phyloP scores from a whole-genome alignment of 2,888 invertebrate species.

The Gastracanthus pulcherrimus region DNA sequence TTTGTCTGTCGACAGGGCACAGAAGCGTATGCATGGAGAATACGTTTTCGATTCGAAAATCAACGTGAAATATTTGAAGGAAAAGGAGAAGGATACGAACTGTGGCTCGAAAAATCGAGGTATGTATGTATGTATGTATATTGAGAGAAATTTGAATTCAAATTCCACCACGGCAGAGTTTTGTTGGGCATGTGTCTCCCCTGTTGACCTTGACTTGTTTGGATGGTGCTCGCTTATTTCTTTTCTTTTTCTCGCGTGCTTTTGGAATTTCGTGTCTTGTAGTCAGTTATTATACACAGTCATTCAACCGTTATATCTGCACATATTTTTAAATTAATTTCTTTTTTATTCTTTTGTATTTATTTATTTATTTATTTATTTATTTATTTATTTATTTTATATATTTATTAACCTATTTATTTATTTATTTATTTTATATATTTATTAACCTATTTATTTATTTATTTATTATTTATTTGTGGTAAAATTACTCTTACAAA shows the following conservation, averaged over 20 bases:
- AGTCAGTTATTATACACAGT: too few species aligned
- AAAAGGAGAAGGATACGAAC: slow-evolving; percentile 65
- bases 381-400: slow-evolving; percentile 20
- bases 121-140: slow-evolving; percentile 64
- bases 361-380: too few species aligned
- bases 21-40: slow-evolving; percentile 91
- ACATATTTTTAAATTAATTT: too few species aligned
- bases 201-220: slow-evolving; percentile 49
- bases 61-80: slow-evolving; percentile 78
- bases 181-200: slow-evolving; percentile 23
- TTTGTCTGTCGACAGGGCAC: slow-evolving; percentile 80
- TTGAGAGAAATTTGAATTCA: too few species aligned
- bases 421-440: too few species aligned
- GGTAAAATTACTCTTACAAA: background rate
- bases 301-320: too few species aligned
- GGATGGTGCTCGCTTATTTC: slow-evolving; percentile 21
- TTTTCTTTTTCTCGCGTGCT: background rate
- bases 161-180: background rate
- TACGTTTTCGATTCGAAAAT: slow-evolving; percentile 89
- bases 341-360: too few species aligned
- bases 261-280: slow-evolving; percentile 1
- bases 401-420: too few species aligned
- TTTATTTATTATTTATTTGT: background rate
- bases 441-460: too few species aligned
- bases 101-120: slow-evolving; percentile 66